A percentile compares a stretch with the other conserved stretches of the same genome.
These are phyloP conservation scores for Cyclophora punctaria DNA, from an alignment of 2,888 invertebrate species.

Conservation along the genomic window DNA sequence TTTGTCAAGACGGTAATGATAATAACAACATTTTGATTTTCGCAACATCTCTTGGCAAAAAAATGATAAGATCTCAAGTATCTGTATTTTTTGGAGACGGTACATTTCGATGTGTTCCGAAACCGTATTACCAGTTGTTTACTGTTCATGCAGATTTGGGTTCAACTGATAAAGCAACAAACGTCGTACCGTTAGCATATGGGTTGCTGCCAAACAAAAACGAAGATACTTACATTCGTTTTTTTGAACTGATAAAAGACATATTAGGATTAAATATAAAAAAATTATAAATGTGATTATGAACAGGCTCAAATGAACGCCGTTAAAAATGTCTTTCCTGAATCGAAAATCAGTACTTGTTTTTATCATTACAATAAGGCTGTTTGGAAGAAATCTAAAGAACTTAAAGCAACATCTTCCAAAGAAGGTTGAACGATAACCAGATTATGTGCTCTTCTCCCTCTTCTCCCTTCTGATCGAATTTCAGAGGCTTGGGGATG, in stretches of 20 bases:
- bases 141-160: not conserved
- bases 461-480: not conserved
- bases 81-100: not conserved
- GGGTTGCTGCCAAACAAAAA: not conserved
- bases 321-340: not conserved
- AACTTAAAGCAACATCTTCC: not conserved
- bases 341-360: not conserved
- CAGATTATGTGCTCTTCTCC: not conserved
- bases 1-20: too few species aligned
- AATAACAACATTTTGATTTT: too few species aligned
- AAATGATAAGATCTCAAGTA: too few species aligned
- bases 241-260: not conserved
- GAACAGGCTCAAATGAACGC: not conserved
- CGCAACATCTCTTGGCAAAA: too few species aligned
- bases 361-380: conserved; percentile 3
- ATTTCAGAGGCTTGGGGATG: not conserved
- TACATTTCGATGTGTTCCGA: not conserved
- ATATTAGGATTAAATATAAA: not conserved
- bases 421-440: not conserved
- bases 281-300: not conserved
- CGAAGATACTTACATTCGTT: not conserved
- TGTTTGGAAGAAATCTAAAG: not conserved
- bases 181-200: not conserved
- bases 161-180: not conserved
- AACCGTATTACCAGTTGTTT: not conserved